Percentiles rank a stretch among this genome's conserved stretches.
Conservation (phyloP, 2,113 vertebrate species). For the Drymodes brunneopygia region DNA sequence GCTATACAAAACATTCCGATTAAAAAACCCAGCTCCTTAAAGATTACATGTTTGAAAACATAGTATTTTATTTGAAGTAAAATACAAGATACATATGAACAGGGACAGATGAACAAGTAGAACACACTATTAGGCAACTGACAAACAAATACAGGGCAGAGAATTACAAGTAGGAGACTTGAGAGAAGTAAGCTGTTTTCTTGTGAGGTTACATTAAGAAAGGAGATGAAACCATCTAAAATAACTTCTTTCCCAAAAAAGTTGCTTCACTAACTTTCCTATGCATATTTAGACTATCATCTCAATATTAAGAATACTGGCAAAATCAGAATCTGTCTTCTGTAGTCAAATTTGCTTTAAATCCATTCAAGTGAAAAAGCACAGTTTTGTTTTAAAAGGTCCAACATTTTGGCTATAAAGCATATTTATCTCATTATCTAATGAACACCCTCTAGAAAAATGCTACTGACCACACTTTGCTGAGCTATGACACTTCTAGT, state of each 20-base stretch:
- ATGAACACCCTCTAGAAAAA: neutral
- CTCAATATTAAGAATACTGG: neutral
- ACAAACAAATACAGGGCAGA: neutral
- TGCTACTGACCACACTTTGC: neutral
- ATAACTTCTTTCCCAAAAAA: neutral
- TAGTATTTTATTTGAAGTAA: slow-evolving; percentile 39
- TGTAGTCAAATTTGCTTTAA: neutral
- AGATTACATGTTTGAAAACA: neutral
- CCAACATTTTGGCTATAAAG: neutral
- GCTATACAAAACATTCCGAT: neutral
- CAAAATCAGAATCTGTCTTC: neutral
- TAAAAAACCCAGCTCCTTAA: neutral
- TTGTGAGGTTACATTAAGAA: neutral
- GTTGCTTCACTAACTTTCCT: neutral
- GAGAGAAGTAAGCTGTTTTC: neutral
- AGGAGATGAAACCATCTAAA: neutral
- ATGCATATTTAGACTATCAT: neutral
- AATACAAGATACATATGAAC: neutral
- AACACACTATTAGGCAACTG: neutral
- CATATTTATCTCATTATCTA: neutral
- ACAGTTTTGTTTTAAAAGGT: neutral
- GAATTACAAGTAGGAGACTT: neutral
- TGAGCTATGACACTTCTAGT: neutral
- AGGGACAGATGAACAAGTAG: neutral
- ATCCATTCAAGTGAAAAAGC: neutral